Percentiles rank a stretch among this genome's conserved stretches.
These are phyloP conservation scores for Suillia variegata DNA, from an alignment of 2,888 invertebrate genomes.

Conservation along the genomic window DNA sequence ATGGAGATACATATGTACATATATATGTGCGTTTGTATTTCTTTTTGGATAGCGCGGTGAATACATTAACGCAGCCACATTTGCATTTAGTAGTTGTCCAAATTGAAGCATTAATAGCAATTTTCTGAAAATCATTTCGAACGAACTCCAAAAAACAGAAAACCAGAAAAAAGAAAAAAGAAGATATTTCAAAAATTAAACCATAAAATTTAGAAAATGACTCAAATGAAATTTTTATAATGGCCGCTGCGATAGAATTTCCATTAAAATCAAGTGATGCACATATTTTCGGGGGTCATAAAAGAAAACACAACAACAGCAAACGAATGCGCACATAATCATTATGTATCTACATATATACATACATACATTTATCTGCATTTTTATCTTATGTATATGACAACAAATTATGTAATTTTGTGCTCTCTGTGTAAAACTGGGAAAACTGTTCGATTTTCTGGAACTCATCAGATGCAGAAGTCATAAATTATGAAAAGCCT, in stretches of 20 bases:
- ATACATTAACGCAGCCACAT: not conserved
- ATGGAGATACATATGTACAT: not conserved
- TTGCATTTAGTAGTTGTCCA: not conserved
- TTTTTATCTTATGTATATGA: not conserved
- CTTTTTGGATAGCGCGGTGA: no score
- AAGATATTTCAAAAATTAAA: no score
- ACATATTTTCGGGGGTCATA: not conserved
- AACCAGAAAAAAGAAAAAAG: no score
- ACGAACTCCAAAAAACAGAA: not conserved
- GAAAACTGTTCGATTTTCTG: slow-evolving; percentile 53
- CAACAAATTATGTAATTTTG: slow-evolving; percentile 1
- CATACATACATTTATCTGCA: not conserved
- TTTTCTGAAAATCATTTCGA: not conserved
- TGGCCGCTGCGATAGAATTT: not conserved
- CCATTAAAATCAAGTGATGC: not conserved
- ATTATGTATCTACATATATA: no score
- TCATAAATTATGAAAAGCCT: slow-evolving; percentile 49
- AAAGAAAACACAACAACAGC: no score
- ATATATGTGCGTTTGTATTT: no score
- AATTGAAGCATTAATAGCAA: slow-evolving; percentile 1
- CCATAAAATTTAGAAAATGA: no score
- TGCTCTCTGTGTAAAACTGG: not conserved
- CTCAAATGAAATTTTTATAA: no score
- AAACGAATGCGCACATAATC: not conserved
- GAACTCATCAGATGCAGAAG: slow-evolving; percentile 56